Base-by-base conservation (phyloP, 2,113 vertebrate genomes). In the Narcine bancroftii region DNA sequence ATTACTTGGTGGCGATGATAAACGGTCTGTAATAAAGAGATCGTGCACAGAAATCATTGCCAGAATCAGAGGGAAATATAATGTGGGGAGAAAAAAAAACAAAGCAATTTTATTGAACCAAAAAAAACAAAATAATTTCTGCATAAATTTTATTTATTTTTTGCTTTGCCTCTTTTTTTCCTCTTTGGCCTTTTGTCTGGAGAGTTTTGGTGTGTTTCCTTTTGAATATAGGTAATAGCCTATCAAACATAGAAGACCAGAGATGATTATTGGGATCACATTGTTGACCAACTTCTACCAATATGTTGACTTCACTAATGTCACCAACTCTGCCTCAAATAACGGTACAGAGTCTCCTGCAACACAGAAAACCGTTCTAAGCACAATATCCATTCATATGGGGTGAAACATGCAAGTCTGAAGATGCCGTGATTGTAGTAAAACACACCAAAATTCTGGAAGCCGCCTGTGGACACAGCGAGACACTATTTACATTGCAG, bases 151-250 rank as follows among this genome's bases (percentile, higher is more conserved):
- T 97, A 96, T 95, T 96, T 95, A 93, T 95, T 96, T 94, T 96
- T 96, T 94, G 96, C 97, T 96, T 99, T 99, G 95, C 96, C 98
- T 95, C 97, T 97, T 96, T 98, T n/a, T 99, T 92, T 99, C 98
- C 93, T 97, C 96, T 94, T 99, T 99, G 89, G 96, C 95, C 94
- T 98, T 99, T 95, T 98, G 99, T 95, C 98, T 99, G 96, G 96
- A 96, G 3, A 96, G 93, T 92, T 95, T 96, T 93, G 97, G 96
- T 19, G 94, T 94, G 39, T 92, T 97, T 94, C 97, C 96, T 94
- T 99, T 99, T 93, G 94, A 96, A 95, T 99, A 99, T 33, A 99
- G 97, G 95, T 99, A 97, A 93, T 97, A 96, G 3, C 98, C 98
- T 76, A 99, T 98, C 94, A 99, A 93, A 92, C 96, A 97, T 89